These are phyloP conservation scores for Drosophila pandora DNA, from an alignment of 1,140 invertebrate genomes.

Conservation along the genomic window DNA sequence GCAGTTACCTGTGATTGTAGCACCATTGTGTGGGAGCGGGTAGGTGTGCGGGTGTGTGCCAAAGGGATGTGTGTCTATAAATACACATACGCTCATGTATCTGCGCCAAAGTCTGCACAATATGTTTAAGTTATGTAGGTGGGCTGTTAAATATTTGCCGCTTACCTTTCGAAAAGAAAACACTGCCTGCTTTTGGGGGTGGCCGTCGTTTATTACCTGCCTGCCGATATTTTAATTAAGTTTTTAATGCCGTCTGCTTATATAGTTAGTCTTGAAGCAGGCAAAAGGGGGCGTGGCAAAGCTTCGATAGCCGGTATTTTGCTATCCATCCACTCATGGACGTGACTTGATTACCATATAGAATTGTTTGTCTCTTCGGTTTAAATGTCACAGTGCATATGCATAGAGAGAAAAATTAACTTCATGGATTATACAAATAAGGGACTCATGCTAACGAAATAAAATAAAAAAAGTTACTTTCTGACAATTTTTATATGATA, in stretches of 20 bases:
- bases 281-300: conserved; percentile 22
- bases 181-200: conserved; percentile 48
- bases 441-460: neutral
- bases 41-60: conserved; percentile 16
- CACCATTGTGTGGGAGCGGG: conserved; percentile 13
- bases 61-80: conserved; percentile 25
- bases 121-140: conserved; percentile 14
- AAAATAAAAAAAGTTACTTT: neutral
- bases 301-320: conserved; percentile 30
- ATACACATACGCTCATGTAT: conserved; percentile 37
- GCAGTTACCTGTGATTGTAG: conserved; percentile 79
- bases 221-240: conserved; percentile 78
- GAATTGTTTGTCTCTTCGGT: conserved; percentile 64
- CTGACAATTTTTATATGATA: neutral
- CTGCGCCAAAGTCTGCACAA: conserved; percentile 18
- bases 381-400: conserved; percentile 60
- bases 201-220: conserved; percentile 44
- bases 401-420: conserved; percentile 29
- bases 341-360: conserved; percentile 77
- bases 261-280: conserved; percentile 1
- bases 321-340: conserved; percentile 29
- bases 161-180: conserved; percentile 43
- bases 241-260: conserved; percentile 67
- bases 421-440: neutral
- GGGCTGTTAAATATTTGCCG: conserved; percentile 44